Conservation (phyloP, 1,140 invertebrate genomes). For the Magallana angulata region DNA sequence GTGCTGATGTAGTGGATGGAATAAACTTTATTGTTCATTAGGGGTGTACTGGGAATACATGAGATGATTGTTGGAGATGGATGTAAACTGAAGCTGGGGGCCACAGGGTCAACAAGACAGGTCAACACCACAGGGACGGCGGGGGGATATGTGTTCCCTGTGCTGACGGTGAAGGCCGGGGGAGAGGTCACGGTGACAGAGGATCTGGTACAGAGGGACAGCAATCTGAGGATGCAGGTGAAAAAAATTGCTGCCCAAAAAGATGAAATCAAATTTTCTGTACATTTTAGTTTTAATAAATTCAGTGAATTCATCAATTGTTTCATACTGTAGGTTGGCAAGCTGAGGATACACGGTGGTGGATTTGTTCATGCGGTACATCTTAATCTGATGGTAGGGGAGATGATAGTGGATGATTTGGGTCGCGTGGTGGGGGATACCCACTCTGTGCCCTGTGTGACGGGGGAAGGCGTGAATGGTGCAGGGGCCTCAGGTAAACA, state of each 20-base stretch:
- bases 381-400: constrained; percentile 61
- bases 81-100: constrained; percentile 65
- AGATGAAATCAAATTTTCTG: too few relatives aligned
- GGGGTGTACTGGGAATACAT: constrained; percentile 68
- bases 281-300: too few relatives aligned
- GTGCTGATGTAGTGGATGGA: not conserved
- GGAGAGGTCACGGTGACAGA: constrained; percentile 68
- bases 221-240: constrained; percentile 55
- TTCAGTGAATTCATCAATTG: not conserved
- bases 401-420: constrained; percentile 68
- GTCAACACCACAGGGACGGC: constrained; percentile 47
- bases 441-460: constrained; percentile 60
- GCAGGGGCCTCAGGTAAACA: constrained; percentile 61
- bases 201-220: constrained; percentile 57
- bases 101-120: constrained; percentile 57
- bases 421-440: constrained; percentile 67
- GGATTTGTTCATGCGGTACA: constrained; percentile 67
- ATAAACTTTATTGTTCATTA: constrained; percentile 38
- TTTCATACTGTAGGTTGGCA: constrained; percentile 64
- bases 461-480: constrained; percentile 58
- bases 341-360: constrained; percentile 63
- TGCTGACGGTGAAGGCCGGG: constrained; percentile 66
- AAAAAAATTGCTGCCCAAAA: not conserved
- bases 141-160: constrained; percentile 60
- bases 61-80: constrained; percentile 65